Conservation (phyloP, 2,888 invertebrate species). For the Platypus cylindrus region DNA sequence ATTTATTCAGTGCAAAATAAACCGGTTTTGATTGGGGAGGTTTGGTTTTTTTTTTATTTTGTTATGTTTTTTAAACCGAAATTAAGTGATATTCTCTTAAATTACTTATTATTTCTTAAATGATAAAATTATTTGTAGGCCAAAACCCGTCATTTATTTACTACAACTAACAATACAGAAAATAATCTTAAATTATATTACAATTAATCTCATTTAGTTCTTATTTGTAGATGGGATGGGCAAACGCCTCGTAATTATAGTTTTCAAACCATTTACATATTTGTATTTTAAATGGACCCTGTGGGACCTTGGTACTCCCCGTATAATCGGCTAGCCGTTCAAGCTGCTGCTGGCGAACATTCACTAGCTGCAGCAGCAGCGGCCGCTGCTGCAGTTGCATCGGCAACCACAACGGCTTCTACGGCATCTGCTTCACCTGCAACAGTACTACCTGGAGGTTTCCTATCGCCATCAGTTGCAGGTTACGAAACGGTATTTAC, state of each 20-base stretch:
- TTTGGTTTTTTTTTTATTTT: conserved; percentile 4
- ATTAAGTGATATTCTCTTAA: neutral
- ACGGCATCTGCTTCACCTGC: conserved; percentile 48
- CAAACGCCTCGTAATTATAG: conserved; percentile 18
- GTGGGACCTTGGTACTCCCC: conserved; percentile 81
- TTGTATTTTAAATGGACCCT: conserved; percentile 56
- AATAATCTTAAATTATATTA: too few relatives aligned
- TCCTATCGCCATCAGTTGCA: conserved; percentile 61
- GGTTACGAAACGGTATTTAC: conserved; percentile 74
- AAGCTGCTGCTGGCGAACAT: conserved; percentile 46
- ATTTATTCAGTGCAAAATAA: conserved; percentile 10
- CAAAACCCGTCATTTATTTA: too few relatives aligned
- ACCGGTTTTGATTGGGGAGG: conserved; percentile 13
- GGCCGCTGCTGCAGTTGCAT: conserved; percentile 37
- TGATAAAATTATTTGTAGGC: too few relatives aligned
- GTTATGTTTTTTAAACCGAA: too few relatives aligned
- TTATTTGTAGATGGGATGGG: conserved; percentile 34
- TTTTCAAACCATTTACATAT: conserved; percentile 5
- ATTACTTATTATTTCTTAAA: too few relatives aligned
- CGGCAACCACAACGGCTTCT: conserved; percentile 19
- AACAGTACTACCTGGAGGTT: conserved; percentile 58
- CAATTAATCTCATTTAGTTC: too few relatives aligned
- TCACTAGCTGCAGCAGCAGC: conserved; percentile 38
- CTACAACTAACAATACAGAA: too few relatives aligned
- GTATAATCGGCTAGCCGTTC: conserved; percentile 68